Percentiles rank a stretch among this genome's conserved stretches.
phyloP scores from a whole-genome alignment of 2,888 invertebrate species.

The Fragum whitleyi region DNA sequence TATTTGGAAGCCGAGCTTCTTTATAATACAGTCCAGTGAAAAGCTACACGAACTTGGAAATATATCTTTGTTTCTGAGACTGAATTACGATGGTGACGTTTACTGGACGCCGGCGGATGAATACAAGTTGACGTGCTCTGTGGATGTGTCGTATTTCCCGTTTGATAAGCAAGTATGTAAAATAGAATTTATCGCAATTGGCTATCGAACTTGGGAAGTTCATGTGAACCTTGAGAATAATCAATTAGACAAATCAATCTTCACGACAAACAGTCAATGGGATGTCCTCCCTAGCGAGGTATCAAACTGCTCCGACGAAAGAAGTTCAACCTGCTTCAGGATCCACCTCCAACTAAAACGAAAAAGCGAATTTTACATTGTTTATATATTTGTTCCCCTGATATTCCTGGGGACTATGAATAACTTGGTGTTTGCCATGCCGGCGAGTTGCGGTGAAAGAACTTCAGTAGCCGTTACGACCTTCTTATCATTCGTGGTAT shows the following conservation, averaged over 20 bases:
- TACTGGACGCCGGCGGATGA: constrained; percentile 43
- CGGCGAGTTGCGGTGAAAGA: constrained; percentile 51
- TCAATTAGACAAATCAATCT: neutral
- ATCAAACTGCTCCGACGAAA: neutral
- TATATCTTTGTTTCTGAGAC: constrained; percentile 11
- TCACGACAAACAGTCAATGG: constrained; percentile 47
- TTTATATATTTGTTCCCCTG: constrained; percentile 51
- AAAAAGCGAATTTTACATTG: constrained; percentile 39
- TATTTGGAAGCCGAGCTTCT: constrained; percentile 51
- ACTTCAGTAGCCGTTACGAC: constrained; percentile 55
- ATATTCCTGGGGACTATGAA: constrained; percentile 43
- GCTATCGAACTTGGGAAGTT: constrained; percentile 12
- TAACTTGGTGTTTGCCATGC: constrained; percentile 55
- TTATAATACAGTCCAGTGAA: constrained; percentile 31
- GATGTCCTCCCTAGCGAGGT: neutral
- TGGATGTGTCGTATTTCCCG: constrained; percentile 59
- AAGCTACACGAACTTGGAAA: constrained; percentile 39
- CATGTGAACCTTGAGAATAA: neutral
- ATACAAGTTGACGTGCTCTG: constrained; percentile 38
- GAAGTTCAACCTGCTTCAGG: neutral
- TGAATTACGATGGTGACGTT: constrained; percentile 33
- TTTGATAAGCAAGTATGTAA: constrained; percentile 53
- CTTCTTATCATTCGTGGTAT: constrained; percentile 60
- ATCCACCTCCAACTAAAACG: constrained; percentile 41
- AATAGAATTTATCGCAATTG: constrained; percentile 24